Conservation (phyloP, 2,888 invertebrate genomes). For the Periphyllus acericola region DNA sequence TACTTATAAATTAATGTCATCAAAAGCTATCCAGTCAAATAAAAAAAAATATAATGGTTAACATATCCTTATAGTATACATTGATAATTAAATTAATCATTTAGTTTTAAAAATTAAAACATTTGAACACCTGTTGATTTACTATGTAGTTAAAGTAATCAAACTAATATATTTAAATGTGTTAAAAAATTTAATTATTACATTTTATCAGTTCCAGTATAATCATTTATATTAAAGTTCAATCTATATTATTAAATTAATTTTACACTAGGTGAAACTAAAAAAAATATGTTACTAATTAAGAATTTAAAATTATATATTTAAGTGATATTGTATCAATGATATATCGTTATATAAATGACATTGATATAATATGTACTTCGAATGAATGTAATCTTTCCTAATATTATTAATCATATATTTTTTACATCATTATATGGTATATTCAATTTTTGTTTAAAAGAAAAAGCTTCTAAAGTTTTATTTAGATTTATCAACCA, state of each 20-base stretch:
- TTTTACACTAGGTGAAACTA: background rate
- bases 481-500: too few relatives aligned
- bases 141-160: background rate
- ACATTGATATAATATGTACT: background rate
- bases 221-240: background rate
- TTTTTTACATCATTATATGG: too few relatives aligned
- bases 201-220: background rate
- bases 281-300: background rate
- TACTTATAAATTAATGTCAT: background rate
- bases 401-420: background rate
- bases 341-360: too few relatives aligned
- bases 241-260: background rate
- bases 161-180: background rate
- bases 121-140: background rate
- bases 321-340: too few relatives aligned
- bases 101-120: background rate
- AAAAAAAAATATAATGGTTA: background rate
- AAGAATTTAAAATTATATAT: background rate
- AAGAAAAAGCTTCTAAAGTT: too few relatives aligned
- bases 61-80: background rate
- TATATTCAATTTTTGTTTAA: too few relatives aligned
- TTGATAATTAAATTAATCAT: conserved; percentile 32
- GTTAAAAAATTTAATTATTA: background rate
- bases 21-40: background rate
- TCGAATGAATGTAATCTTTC: background rate